Evolutionary conservation across 2,113 vertebrate genomes (phyloP).

Genomic region (Mustelus asterias): DNA sequence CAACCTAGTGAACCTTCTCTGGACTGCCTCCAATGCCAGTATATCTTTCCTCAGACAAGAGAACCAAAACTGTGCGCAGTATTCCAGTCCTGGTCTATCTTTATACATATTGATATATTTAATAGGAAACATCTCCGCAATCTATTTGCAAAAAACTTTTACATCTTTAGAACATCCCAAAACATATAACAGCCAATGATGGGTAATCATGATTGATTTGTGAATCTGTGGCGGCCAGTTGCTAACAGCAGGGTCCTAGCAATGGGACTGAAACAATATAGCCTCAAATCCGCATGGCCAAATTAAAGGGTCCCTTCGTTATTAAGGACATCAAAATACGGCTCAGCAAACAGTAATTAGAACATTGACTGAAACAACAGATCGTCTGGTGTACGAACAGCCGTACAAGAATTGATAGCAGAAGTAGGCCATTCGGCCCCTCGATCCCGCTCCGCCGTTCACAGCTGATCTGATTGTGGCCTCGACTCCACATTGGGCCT

Average conservation of each 20-base stretch:
- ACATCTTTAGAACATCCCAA: not conserved
- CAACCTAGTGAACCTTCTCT: no score
- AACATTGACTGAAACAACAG: not conserved
- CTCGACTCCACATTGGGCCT: no score
- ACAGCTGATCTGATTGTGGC: no score
- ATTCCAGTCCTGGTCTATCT: not conserved
- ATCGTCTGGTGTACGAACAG: not conserved
- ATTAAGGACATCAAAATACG: not conserved
- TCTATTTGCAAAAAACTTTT: not conserved
- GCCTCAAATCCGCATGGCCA: not conserved
- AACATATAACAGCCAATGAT: not conserved
- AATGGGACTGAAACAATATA: not conserved
- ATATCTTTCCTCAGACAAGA: no score
- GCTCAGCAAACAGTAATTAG: not conserved
- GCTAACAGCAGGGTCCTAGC: not conserved
- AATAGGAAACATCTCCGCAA: not conserved
- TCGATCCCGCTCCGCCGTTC: no score
- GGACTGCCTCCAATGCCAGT: no score
- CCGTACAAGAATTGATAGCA: no score
- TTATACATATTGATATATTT: not conserved
- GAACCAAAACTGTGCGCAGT: no score
- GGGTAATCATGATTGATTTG: not conserved
- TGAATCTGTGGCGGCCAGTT: not conserved
- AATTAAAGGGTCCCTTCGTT: not conserved
- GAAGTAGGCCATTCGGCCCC: no score